phyloP scores from a whole-genome alignment of 2,797 vertebrate genomes.

The Eremophila alpestris region DNA sequence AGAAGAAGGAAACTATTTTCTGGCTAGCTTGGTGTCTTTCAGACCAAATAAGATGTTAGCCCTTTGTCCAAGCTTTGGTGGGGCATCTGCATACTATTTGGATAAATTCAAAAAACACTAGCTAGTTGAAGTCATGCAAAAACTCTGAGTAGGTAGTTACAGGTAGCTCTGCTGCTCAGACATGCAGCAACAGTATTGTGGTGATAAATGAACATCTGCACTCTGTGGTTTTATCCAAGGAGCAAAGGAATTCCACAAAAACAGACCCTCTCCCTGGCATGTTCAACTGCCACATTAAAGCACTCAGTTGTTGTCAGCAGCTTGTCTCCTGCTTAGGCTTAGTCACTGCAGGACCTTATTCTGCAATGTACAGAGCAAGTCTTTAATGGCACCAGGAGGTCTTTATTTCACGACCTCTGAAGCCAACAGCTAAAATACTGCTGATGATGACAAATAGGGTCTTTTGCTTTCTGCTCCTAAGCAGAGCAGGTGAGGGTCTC shows the following conservation, averaged over 20 bases:
- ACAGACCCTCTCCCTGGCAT: not conserved
- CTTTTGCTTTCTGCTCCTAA: not conserved
- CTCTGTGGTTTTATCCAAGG: not conserved
- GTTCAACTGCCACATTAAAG: not conserved
- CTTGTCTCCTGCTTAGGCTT: not conserved
- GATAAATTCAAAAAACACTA: not conserved
- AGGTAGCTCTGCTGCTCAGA: not conserved
- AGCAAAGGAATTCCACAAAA: not conserved
- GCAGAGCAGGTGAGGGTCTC: not conserved
- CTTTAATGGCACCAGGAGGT: not conserved
- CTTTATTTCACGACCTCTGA: not conserved
- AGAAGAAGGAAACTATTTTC: slow-evolving; percentile 23
- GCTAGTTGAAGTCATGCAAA: not conserved
- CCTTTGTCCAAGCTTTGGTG: not conserved
- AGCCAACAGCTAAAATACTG: not conserved
- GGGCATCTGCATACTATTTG: not conserved
- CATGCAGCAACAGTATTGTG: not conserved
- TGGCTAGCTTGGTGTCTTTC: not conserved
- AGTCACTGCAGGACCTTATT: not conserved
- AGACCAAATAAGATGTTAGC: not conserved
- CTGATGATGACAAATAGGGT: not conserved
- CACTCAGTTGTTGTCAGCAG: not conserved
- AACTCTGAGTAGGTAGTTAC: not conserved
- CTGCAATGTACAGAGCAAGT: not conserved
- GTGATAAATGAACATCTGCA: not conserved